Percentiles rank a stretch among this genome's conserved stretches.
Conservation (phyloP, 2,113 vertebrate species). For the Turnix velox region DNA sequence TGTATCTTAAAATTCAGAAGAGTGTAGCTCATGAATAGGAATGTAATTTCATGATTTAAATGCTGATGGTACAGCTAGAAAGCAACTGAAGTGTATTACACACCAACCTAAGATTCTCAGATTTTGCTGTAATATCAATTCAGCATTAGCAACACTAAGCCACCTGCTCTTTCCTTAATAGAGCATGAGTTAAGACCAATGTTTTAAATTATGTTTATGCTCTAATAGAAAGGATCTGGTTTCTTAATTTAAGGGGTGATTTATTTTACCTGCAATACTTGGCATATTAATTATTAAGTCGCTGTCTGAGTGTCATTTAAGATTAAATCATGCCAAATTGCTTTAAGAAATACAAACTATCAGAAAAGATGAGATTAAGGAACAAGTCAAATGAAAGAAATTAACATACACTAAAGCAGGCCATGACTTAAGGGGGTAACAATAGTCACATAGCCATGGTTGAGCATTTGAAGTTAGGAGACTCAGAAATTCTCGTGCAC, state of each 20-base stretch:
- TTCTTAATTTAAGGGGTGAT: constrained; percentile 55
- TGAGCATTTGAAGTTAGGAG: background rate
- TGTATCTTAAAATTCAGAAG: constrained; percentile 37
- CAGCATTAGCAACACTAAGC: background rate
- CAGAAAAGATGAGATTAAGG: background rate
- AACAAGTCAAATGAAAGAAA: background rate
- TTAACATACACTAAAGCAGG: background rate
- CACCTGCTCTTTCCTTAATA: constrained; percentile 51
- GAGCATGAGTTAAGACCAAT: constrained; percentile 32
- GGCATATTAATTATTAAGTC: constrained; percentile 53
- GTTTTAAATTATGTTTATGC: constrained; percentile 56
- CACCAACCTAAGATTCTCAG: background rate
- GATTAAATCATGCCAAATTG: constrained; percentile 23
- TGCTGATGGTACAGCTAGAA: constrained; percentile 29
- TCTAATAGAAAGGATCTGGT: constrained; percentile 49
- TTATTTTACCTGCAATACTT: constrained; percentile 53
- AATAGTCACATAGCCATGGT: background rate
- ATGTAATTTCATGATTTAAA: constrained; percentile 54
- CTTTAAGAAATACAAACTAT: constrained; percentile 1
- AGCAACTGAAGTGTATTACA: constrained; percentile 27
- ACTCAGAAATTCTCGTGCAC: background rate
- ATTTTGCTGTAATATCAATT: constrained; percentile 34
- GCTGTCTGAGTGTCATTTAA: constrained; percentile 21
- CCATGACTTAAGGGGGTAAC: background rate
- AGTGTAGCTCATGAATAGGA: constrained; percentile 39